A percentile compares a stretch with the other conserved stretches of the same genome.
These are phyloP conservation scores for Marisa cornuarietis DNA, from an alignment of 1,140 invertebrate genomes.

Conservation along the genomic window DNA sequence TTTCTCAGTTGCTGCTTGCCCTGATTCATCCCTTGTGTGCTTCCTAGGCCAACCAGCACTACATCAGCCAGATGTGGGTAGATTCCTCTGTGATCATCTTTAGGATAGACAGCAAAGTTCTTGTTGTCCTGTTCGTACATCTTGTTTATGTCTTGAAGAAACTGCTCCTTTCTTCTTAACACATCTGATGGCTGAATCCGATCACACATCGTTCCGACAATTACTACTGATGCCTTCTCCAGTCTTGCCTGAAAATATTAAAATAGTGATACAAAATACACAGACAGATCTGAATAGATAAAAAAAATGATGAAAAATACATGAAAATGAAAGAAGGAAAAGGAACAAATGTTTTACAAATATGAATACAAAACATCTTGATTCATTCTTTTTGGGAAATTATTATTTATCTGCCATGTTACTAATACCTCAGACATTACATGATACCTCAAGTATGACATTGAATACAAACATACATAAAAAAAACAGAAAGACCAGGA, in stretches of 20 bases:
- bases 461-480: too few relatives aligned
- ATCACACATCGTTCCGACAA: conserved; percentile 57
- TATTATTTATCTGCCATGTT: neutral
- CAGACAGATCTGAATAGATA: too few relatives aligned
- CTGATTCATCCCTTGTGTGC: neutral
- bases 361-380: too few relatives aligned
- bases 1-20: neutral
- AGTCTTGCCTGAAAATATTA: conserved; percentile 45
- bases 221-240: conserved; percentile 43
- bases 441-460: too few relatives aligned
- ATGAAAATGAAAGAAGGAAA: too few relatives aligned
- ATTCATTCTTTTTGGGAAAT: neutral
- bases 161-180: neutral
- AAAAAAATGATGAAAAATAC: too few relatives aligned
- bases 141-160: neutral
- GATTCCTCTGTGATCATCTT: conserved; percentile 11
- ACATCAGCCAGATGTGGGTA: conserved; percentile 13
- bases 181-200: conserved; percentile 14
- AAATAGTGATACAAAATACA: neutral
- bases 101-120: conserved; percentile 1
- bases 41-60: neutral
- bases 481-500: too few relatives aligned
- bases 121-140: neutral
- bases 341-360: too few relatives aligned
- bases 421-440: too few relatives aligned